Conservation (phyloP, 2,113 vertebrate species). For the Psammodynastes pulverulentus region DNA sequence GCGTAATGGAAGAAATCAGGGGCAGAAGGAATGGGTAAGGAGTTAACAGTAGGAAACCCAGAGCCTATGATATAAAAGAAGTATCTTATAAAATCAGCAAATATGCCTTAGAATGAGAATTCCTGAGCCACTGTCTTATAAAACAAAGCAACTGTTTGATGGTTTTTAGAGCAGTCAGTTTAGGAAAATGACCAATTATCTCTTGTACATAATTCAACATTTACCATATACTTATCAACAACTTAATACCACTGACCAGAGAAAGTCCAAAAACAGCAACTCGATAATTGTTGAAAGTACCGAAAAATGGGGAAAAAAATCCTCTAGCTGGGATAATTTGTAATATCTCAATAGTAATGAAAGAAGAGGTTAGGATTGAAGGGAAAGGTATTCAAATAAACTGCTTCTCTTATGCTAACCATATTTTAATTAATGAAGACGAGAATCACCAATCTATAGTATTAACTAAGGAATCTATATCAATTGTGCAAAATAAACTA, state of each 20-base stretch:
- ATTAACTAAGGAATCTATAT: conserved; percentile 19
- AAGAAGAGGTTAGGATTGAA: neutral
- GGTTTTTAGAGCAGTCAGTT: neutral
- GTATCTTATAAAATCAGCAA: conserved; percentile 3
- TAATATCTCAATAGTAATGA: conserved; percentile 15
- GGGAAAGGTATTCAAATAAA: conserved; percentile 26
- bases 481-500: conserved; percentile 29
- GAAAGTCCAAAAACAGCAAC: neutral
- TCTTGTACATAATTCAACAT: neutral
- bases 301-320: neutral
- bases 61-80: neutral
- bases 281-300: neutral
- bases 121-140: neutral
- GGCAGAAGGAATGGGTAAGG: neutral
- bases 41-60: neutral
- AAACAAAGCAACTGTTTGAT: neutral
- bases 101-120: neutral
- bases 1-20: neutral
- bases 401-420: conserved; percentile 28
- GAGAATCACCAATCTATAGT: conserved; percentile 36
- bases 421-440: conserved; percentile 34
- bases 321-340: neutral
- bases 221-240: neutral
- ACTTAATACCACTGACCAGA: neutral
- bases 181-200: neutral